Base-by-base conservation (phyloP, 2,797 vertebrate genomes). In the Prionace glauca region DNA sequence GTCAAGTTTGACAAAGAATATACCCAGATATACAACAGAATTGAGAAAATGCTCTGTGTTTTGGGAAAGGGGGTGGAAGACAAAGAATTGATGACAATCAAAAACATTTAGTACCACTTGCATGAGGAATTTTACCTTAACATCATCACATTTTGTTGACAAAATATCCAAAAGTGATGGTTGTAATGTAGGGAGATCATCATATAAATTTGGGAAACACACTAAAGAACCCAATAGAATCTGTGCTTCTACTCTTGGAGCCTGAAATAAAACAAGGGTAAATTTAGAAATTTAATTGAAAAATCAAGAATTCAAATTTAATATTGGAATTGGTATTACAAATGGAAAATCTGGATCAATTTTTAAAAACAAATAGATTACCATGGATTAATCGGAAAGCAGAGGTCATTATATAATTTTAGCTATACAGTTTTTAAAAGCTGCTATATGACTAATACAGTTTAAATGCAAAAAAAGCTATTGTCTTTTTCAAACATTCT, bases 241-340 rank as follows among this genome's bases (percentile, higher is more conserved):
- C 97, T 99, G 99, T 72, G 99, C 99, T 98, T 99, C 99, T 29
- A 99, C 98, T 97, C 99, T 98, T 77, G 99, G 99, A 96, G 99
- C 99, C 99, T 99, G 96, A 14, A 45, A 41, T 95, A 71, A 18
- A 96, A 67, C 96, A 11, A 45, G 90, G 29, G 29, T 77, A 74
- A 50, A 74, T 77, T 32, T n/a, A 50, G 26, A 50, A 77, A 3
- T 95, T 95, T 24, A 41, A 22, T 9, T 69, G 41, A 84, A 84
- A 45, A 26, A 62, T 18, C 87, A 92, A 41, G 22, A 92, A 41
- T 92, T 92, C 16, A 91, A 65, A 36, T 91, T 62, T 67, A 91
- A 91, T 10, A 92, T 0, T 36, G 18, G 72, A 9, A 32, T 0
- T 36, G 62, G 72, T 11, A 32, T 32, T 32, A 32, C 72, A 32